Conservation (phyloP, 2,888 invertebrate species). For the Hypena proboscidalis region DNA sequence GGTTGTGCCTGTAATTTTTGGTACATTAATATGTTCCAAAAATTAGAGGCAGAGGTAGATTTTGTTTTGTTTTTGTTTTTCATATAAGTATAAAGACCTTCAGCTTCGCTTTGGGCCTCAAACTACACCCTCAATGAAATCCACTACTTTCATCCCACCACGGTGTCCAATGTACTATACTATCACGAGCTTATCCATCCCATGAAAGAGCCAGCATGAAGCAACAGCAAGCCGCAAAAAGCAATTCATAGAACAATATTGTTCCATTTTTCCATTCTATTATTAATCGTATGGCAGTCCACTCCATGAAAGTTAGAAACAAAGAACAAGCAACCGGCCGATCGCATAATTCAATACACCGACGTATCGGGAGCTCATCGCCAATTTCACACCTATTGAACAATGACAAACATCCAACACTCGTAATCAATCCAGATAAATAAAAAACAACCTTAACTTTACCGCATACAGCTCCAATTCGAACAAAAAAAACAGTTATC, state of each 20-base stretch:
- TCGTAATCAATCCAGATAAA: conserved; percentile 33
- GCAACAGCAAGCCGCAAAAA: neutral
- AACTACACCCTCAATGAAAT: too few species aligned
- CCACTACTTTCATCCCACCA: too few species aligned
- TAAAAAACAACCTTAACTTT: conserved; percentile 36
- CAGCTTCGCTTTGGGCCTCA: too few species aligned
- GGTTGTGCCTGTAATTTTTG: too few species aligned
- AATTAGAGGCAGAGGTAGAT: too few species aligned
- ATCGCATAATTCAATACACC: conserved; percentile 53
- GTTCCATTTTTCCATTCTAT: neutral
- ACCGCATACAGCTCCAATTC: conserved; percentile 32
- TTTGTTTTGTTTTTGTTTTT: too few species aligned
- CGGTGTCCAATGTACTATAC: too few species aligned
- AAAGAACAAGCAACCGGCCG: conserved; percentile 46
- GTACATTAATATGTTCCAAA: too few species aligned
- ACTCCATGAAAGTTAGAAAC: conserved; percentile 16
- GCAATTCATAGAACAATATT: neutral
- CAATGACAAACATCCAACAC: conserved; percentile 56
- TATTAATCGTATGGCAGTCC: conserved; percentile 1
- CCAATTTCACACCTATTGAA: conserved; percentile 70
- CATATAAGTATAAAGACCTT: too few species aligned
- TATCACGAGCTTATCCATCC: too few species aligned
- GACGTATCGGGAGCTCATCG: conserved; percentile 58
- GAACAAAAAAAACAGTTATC: conserved; percentile 29
- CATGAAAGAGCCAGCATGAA: too few species aligned